Conservation (phyloP, 2,888 invertebrate species). For the Geophilus truncorum region DNA sequence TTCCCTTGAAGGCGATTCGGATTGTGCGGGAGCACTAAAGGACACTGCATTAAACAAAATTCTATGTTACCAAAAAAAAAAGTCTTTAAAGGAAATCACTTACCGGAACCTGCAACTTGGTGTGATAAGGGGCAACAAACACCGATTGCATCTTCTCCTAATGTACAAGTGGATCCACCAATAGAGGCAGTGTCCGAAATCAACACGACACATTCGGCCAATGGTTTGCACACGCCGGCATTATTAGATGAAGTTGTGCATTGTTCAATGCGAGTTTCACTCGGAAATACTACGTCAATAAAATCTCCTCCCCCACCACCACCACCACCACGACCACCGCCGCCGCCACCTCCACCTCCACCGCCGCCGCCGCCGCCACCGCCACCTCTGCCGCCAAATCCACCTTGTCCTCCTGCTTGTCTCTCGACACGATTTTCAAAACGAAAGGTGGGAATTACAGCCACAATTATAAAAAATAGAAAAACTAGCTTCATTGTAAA, state of each 20-base stretch:
- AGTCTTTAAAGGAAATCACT: not conserved
- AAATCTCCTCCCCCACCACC: not conserved
- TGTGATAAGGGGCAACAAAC: conserved; percentile 17
- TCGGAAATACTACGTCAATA: not conserved
- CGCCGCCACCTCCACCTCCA: not conserved
- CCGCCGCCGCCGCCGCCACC: not conserved
- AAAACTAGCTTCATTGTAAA: not conserved
- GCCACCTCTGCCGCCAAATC: not conserved
- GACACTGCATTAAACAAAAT: no score
- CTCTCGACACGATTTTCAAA: not conserved
- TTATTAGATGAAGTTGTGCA: not conserved
- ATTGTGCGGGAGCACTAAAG: not conserved
- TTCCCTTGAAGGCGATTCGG: not conserved
- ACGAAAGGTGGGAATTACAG: not conserved
- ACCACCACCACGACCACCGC: not conserved
- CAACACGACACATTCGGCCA: conserved; percentile 1
- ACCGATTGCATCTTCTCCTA: not conserved
- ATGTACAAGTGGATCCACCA: not conserved
- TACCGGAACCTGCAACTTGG: not conserved
- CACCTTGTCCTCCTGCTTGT: not conserved
- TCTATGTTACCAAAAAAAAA: not conserved
- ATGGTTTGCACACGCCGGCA: conserved; percentile 6
- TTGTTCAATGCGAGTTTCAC: not conserved
- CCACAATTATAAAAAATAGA: not conserved
- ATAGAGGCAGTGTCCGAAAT: not conserved